Percentiles rank a stretch among this genome's conserved stretches.
Evolutionary conservation across 2,113 vertebrate genomes (phyloP).

Genomic region (Megaceryle maxima): DNA sequence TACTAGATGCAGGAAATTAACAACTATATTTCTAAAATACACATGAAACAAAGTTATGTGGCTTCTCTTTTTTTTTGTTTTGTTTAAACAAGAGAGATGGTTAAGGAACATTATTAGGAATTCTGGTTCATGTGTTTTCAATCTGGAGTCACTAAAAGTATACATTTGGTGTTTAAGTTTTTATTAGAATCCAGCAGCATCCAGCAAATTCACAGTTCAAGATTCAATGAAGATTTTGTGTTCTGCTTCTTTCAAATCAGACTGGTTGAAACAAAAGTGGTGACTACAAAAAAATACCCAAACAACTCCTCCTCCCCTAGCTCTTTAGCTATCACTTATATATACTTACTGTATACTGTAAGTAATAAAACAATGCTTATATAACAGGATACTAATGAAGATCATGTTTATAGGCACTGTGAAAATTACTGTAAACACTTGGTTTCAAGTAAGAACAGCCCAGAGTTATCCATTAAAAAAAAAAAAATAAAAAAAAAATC

Average conservation of each 20-base stretch:
- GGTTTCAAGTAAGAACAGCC: background rate
- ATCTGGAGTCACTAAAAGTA: background rate
- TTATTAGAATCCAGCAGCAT: background rate
- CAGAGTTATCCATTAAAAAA: background rate
- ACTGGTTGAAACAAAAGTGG: background rate
- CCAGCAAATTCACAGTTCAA: background rate
- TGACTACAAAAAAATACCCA: background rate
- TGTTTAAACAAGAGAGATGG: background rate
- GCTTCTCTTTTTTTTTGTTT: background rate
- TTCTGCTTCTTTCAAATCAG: background rate
- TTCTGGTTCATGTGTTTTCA: background rate
- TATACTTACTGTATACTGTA: rapidly evolving
- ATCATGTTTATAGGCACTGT: background rate
- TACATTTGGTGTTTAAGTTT: background rate
- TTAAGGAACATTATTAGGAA: background rate
- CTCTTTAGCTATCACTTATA: background rate
- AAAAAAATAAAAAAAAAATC: background rate
- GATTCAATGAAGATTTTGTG: background rate
- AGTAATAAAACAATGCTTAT: background rate
- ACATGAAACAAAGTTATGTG: background rate
- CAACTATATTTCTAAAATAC: background rate
- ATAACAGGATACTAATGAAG: background rate
- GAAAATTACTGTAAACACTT: background rate
- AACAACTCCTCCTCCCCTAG: rapidly evolving
- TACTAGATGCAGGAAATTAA: background rate